Percentiles rank a stretch among this genome's conserved stretches.
These are phyloP conservation scores for Colletes collaris DNA, from an alignment of 2,888 invertebrate species.

Conservation along the genomic window DNA sequence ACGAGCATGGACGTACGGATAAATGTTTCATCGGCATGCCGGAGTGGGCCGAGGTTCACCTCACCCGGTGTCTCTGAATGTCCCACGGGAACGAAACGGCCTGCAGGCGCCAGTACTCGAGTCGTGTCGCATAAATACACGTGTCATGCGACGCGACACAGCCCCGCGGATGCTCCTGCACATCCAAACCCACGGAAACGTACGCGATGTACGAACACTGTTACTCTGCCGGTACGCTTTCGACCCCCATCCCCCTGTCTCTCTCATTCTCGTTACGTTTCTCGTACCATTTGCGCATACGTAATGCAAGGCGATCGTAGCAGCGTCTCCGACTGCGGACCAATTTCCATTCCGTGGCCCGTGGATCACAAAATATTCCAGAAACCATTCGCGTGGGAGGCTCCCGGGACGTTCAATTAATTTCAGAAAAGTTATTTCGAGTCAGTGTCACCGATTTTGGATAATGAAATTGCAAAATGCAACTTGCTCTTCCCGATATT, in stretches of 20 bases:
- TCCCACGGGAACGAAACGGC: slow-evolving; percentile 51
- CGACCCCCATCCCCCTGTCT: not conserved
- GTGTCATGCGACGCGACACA: slow-evolving; percentile 47
- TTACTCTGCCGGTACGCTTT: slow-evolving; percentile 21
- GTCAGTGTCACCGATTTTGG: too few relatives aligned
- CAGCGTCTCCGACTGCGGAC: too few relatives aligned
- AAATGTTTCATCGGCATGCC: slow-evolving; percentile 55
- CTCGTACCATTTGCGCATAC: slow-evolving; percentile 36
- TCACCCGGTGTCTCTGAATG: slow-evolving; percentile 35
- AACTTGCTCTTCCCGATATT: too few relatives aligned
- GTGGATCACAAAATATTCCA: too few relatives aligned
- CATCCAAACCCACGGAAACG: slow-evolving; percentile 6
- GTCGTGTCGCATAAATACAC: slow-evolving; percentile 68
- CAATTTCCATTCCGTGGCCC: too few relatives aligned
- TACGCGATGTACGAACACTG: slow-evolving; percentile 27
- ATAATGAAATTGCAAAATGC: too few relatives aligned
- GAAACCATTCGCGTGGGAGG: too few relatives aligned
- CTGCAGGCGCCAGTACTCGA: slow-evolving; percentile 60
- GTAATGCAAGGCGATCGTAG: slow-evolving; percentile 31
- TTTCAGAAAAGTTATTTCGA: too few relatives aligned
- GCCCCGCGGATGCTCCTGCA: not conserved
- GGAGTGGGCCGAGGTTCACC: slow-evolving; percentile 39
- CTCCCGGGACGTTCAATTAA: too few relatives aligned
- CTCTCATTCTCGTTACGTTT: slow-evolving; percentile 17
- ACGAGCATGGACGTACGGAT: slow-evolving; percentile 28